Evolutionary conservation across 1,140 invertebrate genomes (phyloP).

Genomic region (Eulimnadia texana): DNA sequence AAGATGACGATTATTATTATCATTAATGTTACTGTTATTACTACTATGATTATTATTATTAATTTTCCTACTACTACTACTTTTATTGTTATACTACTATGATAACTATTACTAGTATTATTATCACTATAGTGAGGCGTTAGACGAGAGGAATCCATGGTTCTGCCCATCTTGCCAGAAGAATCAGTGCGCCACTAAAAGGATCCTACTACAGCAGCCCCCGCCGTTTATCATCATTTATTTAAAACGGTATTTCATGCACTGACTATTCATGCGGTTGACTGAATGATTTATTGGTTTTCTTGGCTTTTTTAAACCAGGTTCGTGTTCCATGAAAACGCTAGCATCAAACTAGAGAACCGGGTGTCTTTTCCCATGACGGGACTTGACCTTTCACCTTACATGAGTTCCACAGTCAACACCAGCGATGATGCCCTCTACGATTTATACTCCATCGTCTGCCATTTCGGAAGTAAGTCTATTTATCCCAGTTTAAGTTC

Average conservation of each 20-base stretch:
- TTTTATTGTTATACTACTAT: neutral
- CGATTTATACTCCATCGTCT: slow-evolving; percentile 51
- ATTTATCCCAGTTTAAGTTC: neutral
- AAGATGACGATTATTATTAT: no score
- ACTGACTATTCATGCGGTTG: neutral
- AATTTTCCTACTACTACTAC: neutral
- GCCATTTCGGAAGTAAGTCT: slow-evolving; percentile 52
- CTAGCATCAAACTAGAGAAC: slow-evolving; percentile 50
- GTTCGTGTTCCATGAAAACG: slow-evolving; percentile 52
- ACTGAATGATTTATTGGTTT: neutral
- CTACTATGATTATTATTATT: slow-evolving; percentile 3
- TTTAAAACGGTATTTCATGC: slow-evolving; percentile 42
- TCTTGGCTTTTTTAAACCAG: slow-evolving; percentile 29
- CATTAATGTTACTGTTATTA: neutral
- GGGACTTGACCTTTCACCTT: slow-evolving; percentile 36
- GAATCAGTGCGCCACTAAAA: slow-evolving; percentile 54
- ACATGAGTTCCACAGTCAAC: slow-evolving; percentile 28
- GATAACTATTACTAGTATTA: neutral
- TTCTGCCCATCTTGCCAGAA: slow-evolving; percentile 48
- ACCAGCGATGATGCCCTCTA: slow-evolving; percentile 29
- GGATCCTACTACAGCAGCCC: slow-evolving; percentile 49
- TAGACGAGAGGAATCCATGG: slow-evolving; percentile 56
- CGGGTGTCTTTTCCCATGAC: slow-evolving; percentile 48
- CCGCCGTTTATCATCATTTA: slow-evolving; percentile 55
- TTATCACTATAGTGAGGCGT: slow-evolving; percentile 36